phyloP scores from a whole-genome alignment of 2,113 vertebrate genomes.

The Martes martes region DNA sequence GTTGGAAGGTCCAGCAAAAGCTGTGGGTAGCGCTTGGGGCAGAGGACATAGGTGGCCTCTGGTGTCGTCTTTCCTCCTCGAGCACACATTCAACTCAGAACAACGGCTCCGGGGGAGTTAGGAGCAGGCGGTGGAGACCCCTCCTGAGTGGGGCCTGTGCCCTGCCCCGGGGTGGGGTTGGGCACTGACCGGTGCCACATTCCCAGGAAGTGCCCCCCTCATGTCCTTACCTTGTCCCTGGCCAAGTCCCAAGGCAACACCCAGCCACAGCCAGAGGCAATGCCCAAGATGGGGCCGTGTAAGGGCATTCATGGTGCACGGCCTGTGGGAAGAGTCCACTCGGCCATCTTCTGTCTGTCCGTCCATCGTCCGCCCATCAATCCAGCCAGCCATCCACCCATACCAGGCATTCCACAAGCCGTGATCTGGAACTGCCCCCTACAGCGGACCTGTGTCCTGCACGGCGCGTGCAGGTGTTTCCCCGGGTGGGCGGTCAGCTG shows the following conservation, averaged over 20 bases:
- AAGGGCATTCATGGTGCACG: rapidly evolving
- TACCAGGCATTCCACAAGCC: rapidly evolving
- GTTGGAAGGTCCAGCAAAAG: background rate
- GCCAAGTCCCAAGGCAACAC: background rate
- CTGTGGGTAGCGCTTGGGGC: background rate
- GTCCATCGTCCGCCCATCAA: too few species aligned
- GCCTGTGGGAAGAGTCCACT: background rate
- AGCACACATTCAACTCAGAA: rapidly evolving
- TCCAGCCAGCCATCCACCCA: background rate
- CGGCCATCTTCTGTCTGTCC: background rate
- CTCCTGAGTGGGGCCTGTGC: background rate
- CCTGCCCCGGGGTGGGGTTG: background rate
- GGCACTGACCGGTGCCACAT: background rate
- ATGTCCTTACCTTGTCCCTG: slow-evolving; percentile 47
- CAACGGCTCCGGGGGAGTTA: background rate
- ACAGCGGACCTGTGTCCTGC: rapidly evolving
- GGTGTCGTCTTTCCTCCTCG: rapidly evolving
- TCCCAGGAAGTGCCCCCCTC: background rate
- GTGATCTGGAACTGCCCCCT: background rate
- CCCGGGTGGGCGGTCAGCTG: background rate
- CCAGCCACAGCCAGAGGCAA: slow-evolving; percentile 51
- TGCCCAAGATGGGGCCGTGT: rapidly evolving
- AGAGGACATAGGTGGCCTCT: background rate
- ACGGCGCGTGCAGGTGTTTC: background rate
- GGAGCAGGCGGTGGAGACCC: background rate